These are phyloP conservation scores for crab-eating macaque (Macaca fascicularis) DNA, from an alignment of 2,113 vertebrate species.

Conservation along the genomic window DNA sequence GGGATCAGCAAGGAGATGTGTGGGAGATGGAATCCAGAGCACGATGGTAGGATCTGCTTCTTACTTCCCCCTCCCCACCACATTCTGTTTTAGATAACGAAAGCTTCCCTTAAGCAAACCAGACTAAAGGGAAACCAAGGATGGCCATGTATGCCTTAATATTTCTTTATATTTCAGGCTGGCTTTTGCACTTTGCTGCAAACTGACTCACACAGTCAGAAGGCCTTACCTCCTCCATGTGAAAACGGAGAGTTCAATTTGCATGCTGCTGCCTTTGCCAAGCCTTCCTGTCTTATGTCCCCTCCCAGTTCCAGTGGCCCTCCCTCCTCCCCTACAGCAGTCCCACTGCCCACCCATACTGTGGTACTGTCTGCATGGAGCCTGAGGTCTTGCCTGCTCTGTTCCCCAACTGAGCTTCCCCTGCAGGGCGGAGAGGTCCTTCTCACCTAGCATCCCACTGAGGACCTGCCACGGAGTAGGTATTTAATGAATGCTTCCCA, in stretches of 20 bases:
- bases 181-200: background rate
- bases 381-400: background rate
- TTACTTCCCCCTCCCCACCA: too few species aligned
- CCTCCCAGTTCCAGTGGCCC: background rate
- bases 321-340: background rate
- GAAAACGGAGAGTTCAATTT: background rate
- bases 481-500: background rate
- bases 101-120: background rate
- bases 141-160: background rate
- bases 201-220: too few species aligned
- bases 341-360: background rate
- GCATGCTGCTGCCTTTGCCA: background rate
- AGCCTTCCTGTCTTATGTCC: too few species aligned
- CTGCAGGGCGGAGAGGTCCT: background rate
- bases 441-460: too few species aligned
- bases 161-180: background rate
- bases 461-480: background rate
- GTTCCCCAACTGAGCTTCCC: too few species aligned
- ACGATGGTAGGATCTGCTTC: background rate
- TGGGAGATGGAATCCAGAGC: background rate
- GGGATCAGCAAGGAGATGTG: background rate
- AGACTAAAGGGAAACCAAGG: background rate
- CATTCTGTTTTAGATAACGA: background rate
- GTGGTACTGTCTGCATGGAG: background rate
- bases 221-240: too few species aligned